Conservation (phyloP, 2,888 invertebrate species). For the Mayetiola destructor region DNA sequence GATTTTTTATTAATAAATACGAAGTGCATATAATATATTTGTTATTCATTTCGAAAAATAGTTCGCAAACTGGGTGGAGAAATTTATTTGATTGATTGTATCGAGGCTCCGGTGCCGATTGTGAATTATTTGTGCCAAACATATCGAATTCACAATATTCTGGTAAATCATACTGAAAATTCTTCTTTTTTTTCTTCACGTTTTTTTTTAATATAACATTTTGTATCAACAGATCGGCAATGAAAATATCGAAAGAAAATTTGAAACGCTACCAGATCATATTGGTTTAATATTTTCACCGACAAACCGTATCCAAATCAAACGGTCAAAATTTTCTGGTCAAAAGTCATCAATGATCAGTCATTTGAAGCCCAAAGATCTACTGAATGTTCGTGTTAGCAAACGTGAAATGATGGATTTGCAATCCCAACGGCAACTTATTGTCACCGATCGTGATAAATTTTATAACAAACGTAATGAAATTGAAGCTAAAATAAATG, state of each 20-base stretch:
- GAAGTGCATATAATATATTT: background rate
- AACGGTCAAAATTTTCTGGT: conserved; percentile 46
- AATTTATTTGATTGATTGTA: conserved; percentile 45
- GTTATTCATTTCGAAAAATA: background rate
- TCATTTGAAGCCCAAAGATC: conserved; percentile 38
- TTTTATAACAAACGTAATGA: conserved; percentile 23
- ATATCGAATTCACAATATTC: conserved; percentile 46
- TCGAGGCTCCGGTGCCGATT: conserved; percentile 55
- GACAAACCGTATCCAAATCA: background rate
- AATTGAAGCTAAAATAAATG: conserved; percentile 24
- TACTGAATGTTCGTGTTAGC: conserved; percentile 46
- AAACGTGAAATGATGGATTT: conserved; percentile 35
- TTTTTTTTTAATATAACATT: too few species aligned
- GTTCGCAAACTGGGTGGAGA: conserved; percentile 16
- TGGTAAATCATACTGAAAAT: too few species aligned
- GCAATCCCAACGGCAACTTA: conserved; percentile 16
- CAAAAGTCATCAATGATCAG: conserved; percentile 44
- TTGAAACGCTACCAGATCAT: conserved; percentile 43
- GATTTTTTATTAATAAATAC: background rate
- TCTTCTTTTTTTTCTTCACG: too few species aligned
- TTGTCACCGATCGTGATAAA: conserved; percentile 22
- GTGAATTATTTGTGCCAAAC: conserved; percentile 51
- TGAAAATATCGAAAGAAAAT: conserved; percentile 42
- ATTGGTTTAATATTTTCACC: conserved; percentile 47
- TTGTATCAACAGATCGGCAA: conserved; percentile 60